Evolutionary conservation across 2,888 invertebrate species (phyloP).

Genomic region (Agriotes lineatus): DNA sequence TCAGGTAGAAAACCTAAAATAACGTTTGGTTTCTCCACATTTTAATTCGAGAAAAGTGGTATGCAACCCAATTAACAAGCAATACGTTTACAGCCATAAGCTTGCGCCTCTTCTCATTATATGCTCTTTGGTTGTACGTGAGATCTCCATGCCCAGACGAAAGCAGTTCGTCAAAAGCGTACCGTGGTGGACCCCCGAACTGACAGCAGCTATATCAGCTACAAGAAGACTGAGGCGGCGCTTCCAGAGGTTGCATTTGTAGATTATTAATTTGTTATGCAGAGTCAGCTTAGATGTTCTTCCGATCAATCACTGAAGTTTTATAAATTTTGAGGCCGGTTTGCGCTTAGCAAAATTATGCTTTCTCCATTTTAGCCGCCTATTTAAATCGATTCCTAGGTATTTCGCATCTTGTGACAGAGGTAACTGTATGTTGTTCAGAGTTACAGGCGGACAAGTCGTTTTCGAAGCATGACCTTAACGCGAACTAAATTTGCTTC

Average conservation of each 20-base stretch:
- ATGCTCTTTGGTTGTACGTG: too few relatives aligned
- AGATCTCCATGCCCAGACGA: not conserved
- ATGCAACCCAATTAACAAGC: too few relatives aligned
- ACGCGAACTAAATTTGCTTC: not conserved
- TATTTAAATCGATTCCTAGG: not conserved
- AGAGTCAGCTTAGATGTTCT: not conserved
- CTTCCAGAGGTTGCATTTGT: too few relatives aligned
- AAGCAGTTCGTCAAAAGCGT: not conserved
- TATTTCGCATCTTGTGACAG: not conserved
- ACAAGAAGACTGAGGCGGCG: too few relatives aligned
- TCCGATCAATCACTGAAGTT: not conserved
- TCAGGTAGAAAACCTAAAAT: too few relatives aligned
- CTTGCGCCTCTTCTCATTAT: too few relatives aligned
- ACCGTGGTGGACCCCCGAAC: too few relatives aligned
- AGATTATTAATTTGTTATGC: not conserved
- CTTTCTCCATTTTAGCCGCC: not conserved
- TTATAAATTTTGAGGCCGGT: too few relatives aligned
- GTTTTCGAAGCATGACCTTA: not conserved
- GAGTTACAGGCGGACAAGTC: not conserved
- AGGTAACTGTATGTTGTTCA: not conserved
- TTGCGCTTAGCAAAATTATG: not conserved
- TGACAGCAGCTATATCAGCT: too few relatives aligned
- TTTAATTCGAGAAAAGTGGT: too few relatives aligned
- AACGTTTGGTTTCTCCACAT: too few relatives aligned
- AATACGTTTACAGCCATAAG: too few relatives aligned